Evolutionary conservation across 2,113 vertebrate genomes (phyloP).

Genomic region (Cyprinodon tularosa): DNA sequence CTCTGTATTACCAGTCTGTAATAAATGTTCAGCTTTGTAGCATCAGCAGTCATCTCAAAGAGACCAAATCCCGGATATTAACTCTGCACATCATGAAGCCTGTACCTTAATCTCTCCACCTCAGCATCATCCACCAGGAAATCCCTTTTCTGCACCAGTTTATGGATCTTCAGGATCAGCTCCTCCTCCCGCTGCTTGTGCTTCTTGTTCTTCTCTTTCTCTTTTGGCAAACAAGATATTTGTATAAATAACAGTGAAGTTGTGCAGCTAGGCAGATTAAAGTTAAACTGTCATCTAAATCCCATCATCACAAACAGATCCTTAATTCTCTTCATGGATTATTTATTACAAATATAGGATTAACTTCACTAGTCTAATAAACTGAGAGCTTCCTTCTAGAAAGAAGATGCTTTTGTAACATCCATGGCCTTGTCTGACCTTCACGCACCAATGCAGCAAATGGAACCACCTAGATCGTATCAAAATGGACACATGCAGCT

Average conservation of each 20-base stretch:
- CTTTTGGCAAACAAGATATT: constrained; percentile 65
- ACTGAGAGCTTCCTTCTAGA: background rate
- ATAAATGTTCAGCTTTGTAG: background rate
- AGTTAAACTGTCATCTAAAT: background rate
- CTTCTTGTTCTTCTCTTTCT: constrained; percentile 90
- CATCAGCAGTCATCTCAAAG: background rate
- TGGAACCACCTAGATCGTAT: background rate
- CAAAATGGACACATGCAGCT: background rate
- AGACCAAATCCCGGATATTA: background rate
- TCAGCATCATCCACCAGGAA: constrained; percentile 98
- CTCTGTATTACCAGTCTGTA: background rate
- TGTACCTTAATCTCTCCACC: constrained; percentile 93
- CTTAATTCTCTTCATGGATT: constrained; percentile 28
- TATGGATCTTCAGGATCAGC: constrained; percentile 95
- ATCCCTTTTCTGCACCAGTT: constrained; percentile 96
- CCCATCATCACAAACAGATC: constrained; percentile 2
- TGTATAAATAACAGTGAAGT: too few relatives aligned
- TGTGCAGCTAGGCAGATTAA: too few relatives aligned
- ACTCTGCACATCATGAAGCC: background rate
- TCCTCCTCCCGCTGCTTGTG: constrained; percentile 92
- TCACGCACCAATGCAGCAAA: constrained; percentile 27
- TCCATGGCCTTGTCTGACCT: constrained; percentile 24
- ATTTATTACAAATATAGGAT: constrained; percentile 31
- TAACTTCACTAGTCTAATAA: constrained; percentile 40
- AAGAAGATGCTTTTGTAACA: constrained; percentile 7